Conservation (phyloP, 2,797 vertebrate species). For the Lycodopsis pacificus region DNA sequence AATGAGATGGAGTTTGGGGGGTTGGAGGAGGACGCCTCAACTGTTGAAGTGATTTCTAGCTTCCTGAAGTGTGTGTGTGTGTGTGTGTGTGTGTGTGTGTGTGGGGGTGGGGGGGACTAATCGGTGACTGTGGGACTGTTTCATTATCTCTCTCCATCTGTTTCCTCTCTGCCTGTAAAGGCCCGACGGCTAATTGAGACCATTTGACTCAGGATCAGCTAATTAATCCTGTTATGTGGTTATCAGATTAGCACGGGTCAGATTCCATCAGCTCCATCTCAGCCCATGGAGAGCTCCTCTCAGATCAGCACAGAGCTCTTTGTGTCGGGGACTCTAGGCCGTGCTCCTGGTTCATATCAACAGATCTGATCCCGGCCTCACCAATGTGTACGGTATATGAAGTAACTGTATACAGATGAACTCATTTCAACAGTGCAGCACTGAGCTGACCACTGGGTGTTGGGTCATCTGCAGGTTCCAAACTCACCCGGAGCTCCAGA, state of each 20-base stretch:
- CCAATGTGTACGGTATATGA: neutral
- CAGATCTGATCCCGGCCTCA: neutral
- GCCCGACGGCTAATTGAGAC: constrained; percentile 70
- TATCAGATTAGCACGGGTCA: constrained; percentile 73
- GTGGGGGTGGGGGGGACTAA: constrained; percentile 27
- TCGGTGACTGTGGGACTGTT: constrained; percentile 39
- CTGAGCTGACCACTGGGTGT: neutral
- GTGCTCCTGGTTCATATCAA: constrained; percentile 13
- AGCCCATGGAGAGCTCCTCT: constrained; percentile 43
- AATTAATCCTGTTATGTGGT: constrained; percentile 80
- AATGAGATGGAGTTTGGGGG: constrained; percentile 14
- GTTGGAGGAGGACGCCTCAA: constrained; percentile 19
- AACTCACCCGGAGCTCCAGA: no score
- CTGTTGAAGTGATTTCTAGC: constrained; percentile 38
- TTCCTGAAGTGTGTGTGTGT: constrained; percentile 30
- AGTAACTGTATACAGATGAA: constrained; percentile 8
- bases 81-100: constrained; percentile 24
- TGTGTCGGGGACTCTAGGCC: constrained; percentile 29
- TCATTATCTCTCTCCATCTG: constrained; percentile 69
- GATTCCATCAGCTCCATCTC: constrained; percentile 70
- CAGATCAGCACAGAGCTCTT: constrained; percentile 25
- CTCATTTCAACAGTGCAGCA: neutral
- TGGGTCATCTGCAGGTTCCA: neutral
- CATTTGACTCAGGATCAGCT: constrained; percentile 74
- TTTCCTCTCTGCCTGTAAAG: constrained; percentile 60